Percentiles rank a stretch among this genome's conserved stretches.
Evolutionary conservation across 2,888 invertebrate genomes (phyloP).

Genomic region (Drosophila aldrichi): DNA sequence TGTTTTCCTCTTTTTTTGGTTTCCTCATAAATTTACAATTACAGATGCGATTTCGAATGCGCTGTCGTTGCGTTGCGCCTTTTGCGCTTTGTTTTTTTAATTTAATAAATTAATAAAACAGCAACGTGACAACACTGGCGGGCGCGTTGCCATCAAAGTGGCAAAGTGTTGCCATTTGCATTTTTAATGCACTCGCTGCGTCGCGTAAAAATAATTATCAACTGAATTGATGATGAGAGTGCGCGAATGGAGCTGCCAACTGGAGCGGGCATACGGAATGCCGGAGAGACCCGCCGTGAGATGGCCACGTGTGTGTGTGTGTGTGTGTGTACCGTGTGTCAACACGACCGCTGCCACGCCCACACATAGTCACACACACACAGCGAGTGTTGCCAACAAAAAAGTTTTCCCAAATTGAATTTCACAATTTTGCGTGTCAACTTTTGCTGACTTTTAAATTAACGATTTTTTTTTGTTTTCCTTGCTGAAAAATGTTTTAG

Average conservation of each 20-base stretch:
- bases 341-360: conserved; percentile 51
- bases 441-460: conserved; percentile 57
- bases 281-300: conserved; percentile 23
- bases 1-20: background rate
- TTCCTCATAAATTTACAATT: conserved; percentile 78
- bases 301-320: conserved; percentile 33
- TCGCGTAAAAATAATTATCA: conserved; percentile 83
- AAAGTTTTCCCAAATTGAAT: conserved; percentile 64
- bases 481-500: conserved; percentile 31
- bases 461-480: conserved; percentile 3
- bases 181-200: conserved; percentile 80
- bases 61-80: conserved; percentile 41
- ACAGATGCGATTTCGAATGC: conserved; percentile 66
- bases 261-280: conserved; percentile 24
- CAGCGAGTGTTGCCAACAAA: conserved; percentile 26
- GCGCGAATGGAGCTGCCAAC: conserved; percentile 27
- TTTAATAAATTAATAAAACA: conserved; percentile 82
- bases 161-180: conserved; percentile 84
- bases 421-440: conserved; percentile 76
- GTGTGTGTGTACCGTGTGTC: conserved; percentile 51
- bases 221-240: conserved; percentile 77
- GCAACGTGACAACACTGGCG: conserved; percentile 77
- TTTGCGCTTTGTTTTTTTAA: conserved; percentile 56
- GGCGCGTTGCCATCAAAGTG: conserved; percentile 74
- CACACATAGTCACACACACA: background rate